These are phyloP conservation scores for Bolinopsis microptera DNA, from an alignment of 37 sponge, comb jelly and placozoan genomes.

Conservation along the genomic window DNA sequence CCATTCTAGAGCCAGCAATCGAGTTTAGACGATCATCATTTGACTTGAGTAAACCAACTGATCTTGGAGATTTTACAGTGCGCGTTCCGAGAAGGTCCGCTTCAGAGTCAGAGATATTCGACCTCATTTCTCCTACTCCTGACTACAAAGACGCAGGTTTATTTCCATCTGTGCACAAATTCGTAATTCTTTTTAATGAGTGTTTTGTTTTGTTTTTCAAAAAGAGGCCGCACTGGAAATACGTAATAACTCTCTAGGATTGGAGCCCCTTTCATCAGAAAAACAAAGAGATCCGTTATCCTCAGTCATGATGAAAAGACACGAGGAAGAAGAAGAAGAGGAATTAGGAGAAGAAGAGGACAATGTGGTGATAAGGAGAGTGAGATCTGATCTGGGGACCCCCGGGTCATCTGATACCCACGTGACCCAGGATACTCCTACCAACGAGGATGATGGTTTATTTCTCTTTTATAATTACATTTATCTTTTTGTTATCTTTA, in stretches of 20 bases:
- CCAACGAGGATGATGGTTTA: neutral
- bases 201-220: too few species aligned
- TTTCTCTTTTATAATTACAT: too few species aligned
- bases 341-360: too few species aligned
- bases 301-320: neutral
- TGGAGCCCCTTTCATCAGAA: too few species aligned
- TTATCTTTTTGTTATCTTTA: too few species aligned
- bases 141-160: too few species aligned
- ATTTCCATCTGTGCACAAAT: too few species aligned
- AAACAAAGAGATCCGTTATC: neutral
- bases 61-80: too few species aligned
- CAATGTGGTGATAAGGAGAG: neutral
- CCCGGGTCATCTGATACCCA: constrained; percentile 65
- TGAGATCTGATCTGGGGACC: constrained; percentile 34
- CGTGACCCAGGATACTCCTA: constrained; percentile 37
- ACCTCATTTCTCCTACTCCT: constrained; percentile 5
- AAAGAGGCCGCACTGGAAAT: too few species aligned
- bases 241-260: too few species aligned
- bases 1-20: neutral
- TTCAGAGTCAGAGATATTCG: constrained; percentile 59
- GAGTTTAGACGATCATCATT: neutral
- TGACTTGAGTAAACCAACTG: neutral
- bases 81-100: constrained; percentile 19
- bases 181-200: too few species aligned
- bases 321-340: neutral